Evolutionary conservation across 2,888 invertebrate species (phyloP).

Genomic region (Zygogramma bicolorata): DNA sequence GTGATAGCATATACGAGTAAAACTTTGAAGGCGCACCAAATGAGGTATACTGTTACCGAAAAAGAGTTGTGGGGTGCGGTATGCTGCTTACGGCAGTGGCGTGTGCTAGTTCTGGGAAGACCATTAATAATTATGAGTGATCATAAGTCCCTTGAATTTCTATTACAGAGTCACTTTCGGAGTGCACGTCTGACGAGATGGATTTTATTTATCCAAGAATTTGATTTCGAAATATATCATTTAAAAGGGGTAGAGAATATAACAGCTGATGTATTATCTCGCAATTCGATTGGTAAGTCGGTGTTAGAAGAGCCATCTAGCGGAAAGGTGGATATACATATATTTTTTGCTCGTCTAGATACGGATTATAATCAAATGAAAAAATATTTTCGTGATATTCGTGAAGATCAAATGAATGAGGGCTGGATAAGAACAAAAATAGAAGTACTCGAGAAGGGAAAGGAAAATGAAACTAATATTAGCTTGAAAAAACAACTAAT

Average conservation of each 20-base stretch:
- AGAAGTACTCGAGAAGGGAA: not conserved
- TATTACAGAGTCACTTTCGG: conserved; percentile 22
- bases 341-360: not conserved
- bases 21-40: conserved; percentile 18
- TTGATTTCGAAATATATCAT: conserved; percentile 26
- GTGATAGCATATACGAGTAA: conserved; percentile 30
- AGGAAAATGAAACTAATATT: not conserved
- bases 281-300: not conserved
- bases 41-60: conserved; percentile 27
- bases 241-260: conserved; percentile 25
- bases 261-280: not conserved
- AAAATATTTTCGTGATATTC: not conserved
- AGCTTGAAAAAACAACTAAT: not conserved
- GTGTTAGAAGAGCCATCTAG: not conserved
- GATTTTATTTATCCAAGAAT: conserved; percentile 31
- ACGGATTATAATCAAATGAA: not conserved
- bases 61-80: conserved; percentile 28
- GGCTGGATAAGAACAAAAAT: not conserved
- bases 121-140: conserved; percentile 26
- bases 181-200: conserved; percentile 33
- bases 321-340: not conserved
- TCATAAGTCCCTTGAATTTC: conserved; percentile 30
- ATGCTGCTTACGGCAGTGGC: not conserved
- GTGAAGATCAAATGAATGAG: not conserved
- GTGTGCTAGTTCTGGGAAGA: conserved; percentile 19